Conservation (phyloP, 2,797 vertebrate species). For the Eptatretus atami region DNA sequence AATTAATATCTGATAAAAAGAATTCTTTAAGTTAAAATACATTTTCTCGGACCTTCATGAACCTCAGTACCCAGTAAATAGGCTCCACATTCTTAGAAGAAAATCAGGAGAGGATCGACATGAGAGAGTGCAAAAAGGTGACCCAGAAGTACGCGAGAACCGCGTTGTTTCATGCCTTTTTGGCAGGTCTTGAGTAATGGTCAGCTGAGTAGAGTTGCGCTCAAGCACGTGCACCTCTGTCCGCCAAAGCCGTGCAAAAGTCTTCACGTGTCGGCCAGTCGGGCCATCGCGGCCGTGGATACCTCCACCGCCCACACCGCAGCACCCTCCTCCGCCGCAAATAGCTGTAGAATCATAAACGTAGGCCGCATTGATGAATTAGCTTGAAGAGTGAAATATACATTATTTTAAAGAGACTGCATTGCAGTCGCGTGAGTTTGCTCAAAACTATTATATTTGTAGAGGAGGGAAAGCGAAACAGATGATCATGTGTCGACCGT, state of each 20-base stretch:
- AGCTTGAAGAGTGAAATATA: neutral
- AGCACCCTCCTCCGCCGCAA: slow-evolving; percentile 61
- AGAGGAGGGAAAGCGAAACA: no score
- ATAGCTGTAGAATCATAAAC: slow-evolving; percentile 24
- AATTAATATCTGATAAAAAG: no score
- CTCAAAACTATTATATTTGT: no score
- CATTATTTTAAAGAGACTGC: neutral
- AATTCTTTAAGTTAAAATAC: no score
- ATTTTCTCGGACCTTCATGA: no score
- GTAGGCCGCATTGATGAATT: neutral
- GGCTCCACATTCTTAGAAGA: no score
- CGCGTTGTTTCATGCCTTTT: slow-evolving; percentile 24
- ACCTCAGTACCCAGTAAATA: no score
- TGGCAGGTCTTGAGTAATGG: slow-evolving; percentile 55
- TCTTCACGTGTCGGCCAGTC: slow-evolving; percentile 51
- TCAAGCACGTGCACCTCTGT: slow-evolving; percentile 45
- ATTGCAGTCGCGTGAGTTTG: neutral
- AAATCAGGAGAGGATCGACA: no score
- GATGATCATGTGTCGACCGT: no score
- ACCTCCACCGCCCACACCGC: slow-evolving; percentile 63
- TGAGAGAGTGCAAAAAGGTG: no score
- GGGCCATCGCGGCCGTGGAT: slow-evolving; percentile 90
- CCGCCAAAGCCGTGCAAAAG: slow-evolving; percentile 48
- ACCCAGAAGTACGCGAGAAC: neutral
- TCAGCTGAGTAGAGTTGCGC: slow-evolving; percentile 69